Base-by-base conservation (phyloP, 2,113 vertebrate species). In the Phyllostomus hastatus region DNA sequence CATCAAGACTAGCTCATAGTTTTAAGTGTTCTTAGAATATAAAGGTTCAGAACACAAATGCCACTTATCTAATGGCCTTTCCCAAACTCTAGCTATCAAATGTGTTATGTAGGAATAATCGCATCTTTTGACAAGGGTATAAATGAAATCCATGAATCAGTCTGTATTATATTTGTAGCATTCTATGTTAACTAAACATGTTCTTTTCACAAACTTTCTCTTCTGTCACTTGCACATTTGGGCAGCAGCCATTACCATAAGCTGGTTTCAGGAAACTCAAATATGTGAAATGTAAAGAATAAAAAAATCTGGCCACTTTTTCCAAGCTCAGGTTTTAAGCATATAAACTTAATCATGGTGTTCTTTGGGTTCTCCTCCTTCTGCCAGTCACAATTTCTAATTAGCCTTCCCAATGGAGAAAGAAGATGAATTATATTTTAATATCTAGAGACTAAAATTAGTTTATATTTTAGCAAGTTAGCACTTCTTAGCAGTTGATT, bases 351-450 rank as follows among this genome's bases (percentile, higher is more conserved):
- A 95, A 98, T 98, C 98, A 98, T 97, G 98, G 92, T 98, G 97
- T 99, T 98, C 98, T 98, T 96, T 95, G 97, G 97, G 98, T 98
- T 98, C 97, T 97, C 98, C 98, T 98, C 98, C 98, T 98, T 97
- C 96, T 97, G 98, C 98, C 99, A 99, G 98, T 99, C 99, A 98
- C 98, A 98, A 99, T 99, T 99, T 98, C 98, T 99, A 99, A 98
- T 98, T 99, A 99, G 99, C 98, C 99, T 98, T 98, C 98, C 99
- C 95, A 95, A 90, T 96, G 98, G 98, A 99, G 98, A 98, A 99
- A 98, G 99, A 98, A 99, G 99, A 99, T 99, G 98, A 98, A 99
- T 99, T 99, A 98, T 99, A 99, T 99, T 99, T 99, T 99, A 99
- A 98, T 99, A 99, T 98, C 98, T 98, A 97, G 98, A 98, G 98